These are phyloP conservation scores for Xyrauchen texanus DNA, from an alignment of 2,113 vertebrate species.

Conservation along the genomic window DNA sequence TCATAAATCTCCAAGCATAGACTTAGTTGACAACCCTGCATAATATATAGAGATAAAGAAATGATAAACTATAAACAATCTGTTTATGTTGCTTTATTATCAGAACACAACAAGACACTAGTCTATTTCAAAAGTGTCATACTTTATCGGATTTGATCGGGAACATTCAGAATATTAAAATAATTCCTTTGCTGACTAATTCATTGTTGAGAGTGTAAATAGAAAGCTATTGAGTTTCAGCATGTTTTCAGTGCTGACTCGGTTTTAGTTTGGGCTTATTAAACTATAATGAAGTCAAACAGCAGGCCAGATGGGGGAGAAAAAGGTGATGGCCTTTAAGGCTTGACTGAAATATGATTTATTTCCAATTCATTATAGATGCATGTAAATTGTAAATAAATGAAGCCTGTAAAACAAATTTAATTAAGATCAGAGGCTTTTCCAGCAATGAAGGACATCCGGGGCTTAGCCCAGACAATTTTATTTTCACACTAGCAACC, in stretches of 20 bases:
- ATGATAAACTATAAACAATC: background rate
- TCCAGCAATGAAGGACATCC: too few relatives aligned
- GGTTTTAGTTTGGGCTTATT: slow-evolving; percentile 35
- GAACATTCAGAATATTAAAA: slow-evolving; percentile 3
- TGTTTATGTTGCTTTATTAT: background rate
- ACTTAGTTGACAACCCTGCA: background rate
- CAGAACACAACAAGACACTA: background rate
- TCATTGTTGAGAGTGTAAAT: slow-evolving; percentile 34
- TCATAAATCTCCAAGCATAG: background rate
- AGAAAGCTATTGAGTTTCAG: slow-evolving; percentile 18
- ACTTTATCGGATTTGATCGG: background rate
- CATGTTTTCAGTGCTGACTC: slow-evolving; percentile 9
- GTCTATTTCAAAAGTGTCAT: background rate
- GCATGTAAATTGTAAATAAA: too few relatives aligned
- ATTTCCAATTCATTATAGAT: slow-evolving; percentile 7
- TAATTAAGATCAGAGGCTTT: too few relatives aligned
- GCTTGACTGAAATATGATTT: slow-evolving; percentile 19
- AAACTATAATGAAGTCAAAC: slow-evolving; percentile 21
- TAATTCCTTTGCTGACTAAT: slow-evolving; percentile 15
- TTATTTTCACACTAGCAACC: too few relatives aligned
- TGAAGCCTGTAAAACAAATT: background rate
- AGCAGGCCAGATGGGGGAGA: background rate
- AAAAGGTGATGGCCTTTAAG: slow-evolving; percentile 11
- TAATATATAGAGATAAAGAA: background rate
- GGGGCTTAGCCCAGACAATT: too few relatives aligned